Conservation (phyloP, 64 coral and sea anemone species). For the Platygyra sinensis region DNA sequence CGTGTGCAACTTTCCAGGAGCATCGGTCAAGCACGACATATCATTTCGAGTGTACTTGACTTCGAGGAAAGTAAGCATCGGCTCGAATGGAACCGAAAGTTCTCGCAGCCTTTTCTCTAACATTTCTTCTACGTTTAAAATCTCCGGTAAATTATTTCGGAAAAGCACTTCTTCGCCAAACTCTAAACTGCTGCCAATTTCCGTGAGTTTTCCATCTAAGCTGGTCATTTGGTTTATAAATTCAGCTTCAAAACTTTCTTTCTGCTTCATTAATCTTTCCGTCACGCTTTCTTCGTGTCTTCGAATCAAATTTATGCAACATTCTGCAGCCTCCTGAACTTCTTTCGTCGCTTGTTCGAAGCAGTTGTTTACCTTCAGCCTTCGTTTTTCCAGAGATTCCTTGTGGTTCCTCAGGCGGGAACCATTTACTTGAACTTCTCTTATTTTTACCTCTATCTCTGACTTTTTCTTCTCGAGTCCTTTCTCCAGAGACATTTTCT, state of each 20-base stretch:
- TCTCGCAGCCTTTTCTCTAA: background rate
- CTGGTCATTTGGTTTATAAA: background rate
- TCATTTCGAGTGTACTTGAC: background rate
- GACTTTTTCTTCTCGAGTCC: background rate
- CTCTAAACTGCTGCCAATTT: background rate
- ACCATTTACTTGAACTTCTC: background rate
- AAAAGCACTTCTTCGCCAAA: background rate
- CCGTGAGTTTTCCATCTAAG: background rate
- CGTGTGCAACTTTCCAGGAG: background rate
- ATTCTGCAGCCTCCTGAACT: background rate
- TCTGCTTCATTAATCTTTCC: background rate
- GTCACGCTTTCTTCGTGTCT: constrained; percentile 1
- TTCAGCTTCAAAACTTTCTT: background rate
- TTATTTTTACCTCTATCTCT: background rate
- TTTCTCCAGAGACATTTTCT: background rate
- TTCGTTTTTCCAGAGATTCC: background rate
- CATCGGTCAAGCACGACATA: background rate
- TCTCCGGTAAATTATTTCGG: background rate
- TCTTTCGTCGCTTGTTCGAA: background rate
- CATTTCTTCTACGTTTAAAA: constrained; percentile 9
- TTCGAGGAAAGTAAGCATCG: background rate
- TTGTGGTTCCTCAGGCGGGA: background rate
- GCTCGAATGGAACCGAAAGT: background rate
- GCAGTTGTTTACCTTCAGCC: background rate
- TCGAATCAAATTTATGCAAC: constrained; percentile 1